Evolutionary conservation across 2,888 invertebrate genomes (phyloP).

Genomic region (Margaritifera margaritifera): DNA sequence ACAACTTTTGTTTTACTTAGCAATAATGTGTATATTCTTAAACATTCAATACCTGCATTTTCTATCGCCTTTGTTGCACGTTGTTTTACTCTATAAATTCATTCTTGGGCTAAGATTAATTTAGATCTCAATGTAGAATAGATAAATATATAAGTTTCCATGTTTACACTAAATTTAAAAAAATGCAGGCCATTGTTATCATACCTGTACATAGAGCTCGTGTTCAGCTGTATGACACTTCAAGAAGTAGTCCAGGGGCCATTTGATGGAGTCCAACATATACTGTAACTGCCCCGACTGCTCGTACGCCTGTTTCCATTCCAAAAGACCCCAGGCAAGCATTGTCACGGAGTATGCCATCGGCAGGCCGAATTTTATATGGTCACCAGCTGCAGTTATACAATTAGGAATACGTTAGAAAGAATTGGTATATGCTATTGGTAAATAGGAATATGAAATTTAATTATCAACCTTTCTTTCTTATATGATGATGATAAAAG

Average conservation of each 20-base stretch:
- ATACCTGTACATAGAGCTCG: constrained; percentile 74
- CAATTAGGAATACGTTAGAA: no score
- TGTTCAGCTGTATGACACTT: constrained; percentile 73
- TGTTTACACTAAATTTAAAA: neutral
- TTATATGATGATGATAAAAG: no score
- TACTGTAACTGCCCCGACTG: constrained; percentile 49
- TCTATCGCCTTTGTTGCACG: no score
- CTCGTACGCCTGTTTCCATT: constrained; percentile 54
- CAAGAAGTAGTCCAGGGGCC: constrained; percentile 79
- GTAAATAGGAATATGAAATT: no score
- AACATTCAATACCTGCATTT: no score
- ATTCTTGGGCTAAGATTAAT: no score
- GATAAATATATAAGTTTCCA: no score
- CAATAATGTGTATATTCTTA: no score
- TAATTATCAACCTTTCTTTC: no score
- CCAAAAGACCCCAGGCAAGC: constrained; percentile 58
- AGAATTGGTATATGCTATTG: no score
- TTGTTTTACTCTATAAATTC: no score
- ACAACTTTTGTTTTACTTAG: no score
- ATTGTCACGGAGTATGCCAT: constrained; percentile 59
- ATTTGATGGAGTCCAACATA: constrained; percentile 73
- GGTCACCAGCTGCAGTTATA: constrained; percentile 52
- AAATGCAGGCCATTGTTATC: neutral
- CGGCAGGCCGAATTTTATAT: constrained; percentile 63
- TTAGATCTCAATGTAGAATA: constrained; percentile 4